Conservation (phyloP, 1,140 invertebrate species). For the Danaus melanippus region DNA sequence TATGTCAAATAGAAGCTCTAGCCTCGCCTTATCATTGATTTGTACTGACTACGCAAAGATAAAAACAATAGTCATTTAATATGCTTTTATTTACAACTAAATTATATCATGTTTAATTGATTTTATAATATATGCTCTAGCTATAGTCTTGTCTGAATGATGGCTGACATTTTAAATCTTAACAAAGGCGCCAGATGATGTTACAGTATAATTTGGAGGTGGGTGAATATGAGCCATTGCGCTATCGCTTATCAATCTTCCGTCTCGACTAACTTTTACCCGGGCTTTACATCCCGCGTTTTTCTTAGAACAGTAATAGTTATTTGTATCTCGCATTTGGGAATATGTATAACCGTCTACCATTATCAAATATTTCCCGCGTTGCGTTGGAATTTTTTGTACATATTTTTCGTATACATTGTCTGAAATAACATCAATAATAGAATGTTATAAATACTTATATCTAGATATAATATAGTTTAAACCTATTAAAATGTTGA, state of each 20-base stretch:
- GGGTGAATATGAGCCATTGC: constrained; percentile 11
- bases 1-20: too few species aligned
- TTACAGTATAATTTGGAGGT: constrained; percentile 22
- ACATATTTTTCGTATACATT: neutral
- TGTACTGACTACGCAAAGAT: too few species aligned
- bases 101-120: too few species aligned
- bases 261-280: constrained; percentile 15
- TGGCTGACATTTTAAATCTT: constrained; percentile 17
- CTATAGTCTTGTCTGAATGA: too few species aligned
- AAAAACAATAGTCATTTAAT: too few species aligned
- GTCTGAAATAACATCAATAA: too few species aligned
- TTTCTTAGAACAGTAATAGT: constrained; percentile 35
- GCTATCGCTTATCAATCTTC: constrained; percentile 2
- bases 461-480: too few species aligned
- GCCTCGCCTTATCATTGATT: too few species aligned
- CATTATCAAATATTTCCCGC: constrained; percentile 30
- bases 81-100: too few species aligned
- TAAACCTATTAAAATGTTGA: too few species aligned
- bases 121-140: too few species aligned
- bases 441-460: too few species aligned
- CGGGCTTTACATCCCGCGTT: constrained; percentile 27
- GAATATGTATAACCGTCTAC: constrained; percentile 37
- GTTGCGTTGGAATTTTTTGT: constrained; percentile 24
- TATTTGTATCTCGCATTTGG: constrained; percentile 17
- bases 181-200: constrained; percentile 17